A percentile compares a stretch with the other conserved stretches of the same genome.
These are phyloP conservation scores for Eupsilia transversa DNA, from an alignment of 2,888 invertebrate species.

Conservation along the genomic window DNA sequence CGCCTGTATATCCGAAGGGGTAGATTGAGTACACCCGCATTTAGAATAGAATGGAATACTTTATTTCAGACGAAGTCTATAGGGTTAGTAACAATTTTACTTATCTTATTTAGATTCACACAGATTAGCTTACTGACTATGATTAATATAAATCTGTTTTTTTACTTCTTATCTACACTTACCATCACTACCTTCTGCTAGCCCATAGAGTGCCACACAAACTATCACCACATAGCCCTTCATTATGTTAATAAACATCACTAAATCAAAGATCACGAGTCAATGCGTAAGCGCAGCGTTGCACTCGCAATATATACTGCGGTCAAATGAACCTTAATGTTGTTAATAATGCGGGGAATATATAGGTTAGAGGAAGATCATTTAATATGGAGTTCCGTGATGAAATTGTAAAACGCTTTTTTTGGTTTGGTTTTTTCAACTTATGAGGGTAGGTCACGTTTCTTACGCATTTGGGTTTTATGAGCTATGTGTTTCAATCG, in stretches of 20 bases:
- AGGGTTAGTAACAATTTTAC: too few relatives aligned
- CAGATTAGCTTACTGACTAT: background rate
- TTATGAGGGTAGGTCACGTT: background rate
- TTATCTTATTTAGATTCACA: background rate
- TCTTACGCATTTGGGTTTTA: background rate
- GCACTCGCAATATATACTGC: slow-evolving; percentile 58
- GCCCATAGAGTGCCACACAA: slow-evolving; percentile 43
- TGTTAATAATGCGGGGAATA: slow-evolving; percentile 26
- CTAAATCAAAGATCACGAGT: slow-evolving; percentile 31
- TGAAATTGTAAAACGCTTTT: background rate
- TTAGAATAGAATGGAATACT: too few relatives aligned
- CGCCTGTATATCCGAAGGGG: background rate
- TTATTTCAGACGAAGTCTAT: too few relatives aligned
- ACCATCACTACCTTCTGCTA: slow-evolving; percentile 46
- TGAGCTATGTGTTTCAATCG: background rate
- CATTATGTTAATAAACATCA: slow-evolving; percentile 46
- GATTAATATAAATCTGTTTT: too few relatives aligned
- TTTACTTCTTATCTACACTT: slow-evolving; percentile 7
- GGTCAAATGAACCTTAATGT: slow-evolving; percentile 43
- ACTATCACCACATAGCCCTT: slow-evolving; percentile 45
- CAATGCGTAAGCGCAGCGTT: slow-evolving; percentile 48
- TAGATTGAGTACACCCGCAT: background rate
- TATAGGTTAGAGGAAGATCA: slow-evolving; percentile 24
- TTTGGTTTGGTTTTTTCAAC: background rate
- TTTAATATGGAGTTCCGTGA: slow-evolving; percentile 21